Evolutionary conservation across 2,113 vertebrate genomes (phyloP).

Genomic region (Brachyistius frenatus): DNA sequence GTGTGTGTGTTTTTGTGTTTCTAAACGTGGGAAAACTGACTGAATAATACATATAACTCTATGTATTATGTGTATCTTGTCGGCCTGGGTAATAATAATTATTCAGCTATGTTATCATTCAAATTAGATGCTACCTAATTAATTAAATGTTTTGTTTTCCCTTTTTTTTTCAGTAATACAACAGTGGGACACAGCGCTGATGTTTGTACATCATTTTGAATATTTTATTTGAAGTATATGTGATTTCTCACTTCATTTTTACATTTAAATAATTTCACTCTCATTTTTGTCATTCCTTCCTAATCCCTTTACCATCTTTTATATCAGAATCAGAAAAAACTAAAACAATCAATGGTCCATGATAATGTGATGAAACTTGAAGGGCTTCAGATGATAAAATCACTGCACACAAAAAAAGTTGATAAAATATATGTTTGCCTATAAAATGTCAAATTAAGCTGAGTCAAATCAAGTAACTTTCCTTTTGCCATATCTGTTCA

Average conservation of each 20-base stretch:
- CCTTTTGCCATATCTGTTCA: too few species aligned
- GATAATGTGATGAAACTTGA: neutral
- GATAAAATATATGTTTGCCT: too few species aligned
- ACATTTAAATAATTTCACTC: neutral
- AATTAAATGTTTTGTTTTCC: neutral
- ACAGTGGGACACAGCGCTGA: neutral
- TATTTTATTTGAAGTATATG: too few species aligned
- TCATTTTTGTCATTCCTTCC: neutral
- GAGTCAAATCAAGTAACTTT: too few species aligned
- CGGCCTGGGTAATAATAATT: neutral
- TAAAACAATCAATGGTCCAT: neutral
- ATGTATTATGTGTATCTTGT: slow-evolving; percentile 1
- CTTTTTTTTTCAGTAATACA: neutral
- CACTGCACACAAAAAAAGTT: neutral
- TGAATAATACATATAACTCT: neutral
- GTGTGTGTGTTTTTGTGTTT: neutral
- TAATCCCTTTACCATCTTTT: neutral
- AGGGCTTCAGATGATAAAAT: neutral
- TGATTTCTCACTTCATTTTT: neutral
- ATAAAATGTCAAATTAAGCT: too few species aligned
- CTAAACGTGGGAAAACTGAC: neutral
- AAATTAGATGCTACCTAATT: neutral
- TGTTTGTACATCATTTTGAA: neutral
- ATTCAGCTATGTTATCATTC: neutral
- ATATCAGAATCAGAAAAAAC: neutral